phyloP scores from a whole-genome alignment of 2,888 invertebrate species.

The Eustalomyia histrio region DNA sequence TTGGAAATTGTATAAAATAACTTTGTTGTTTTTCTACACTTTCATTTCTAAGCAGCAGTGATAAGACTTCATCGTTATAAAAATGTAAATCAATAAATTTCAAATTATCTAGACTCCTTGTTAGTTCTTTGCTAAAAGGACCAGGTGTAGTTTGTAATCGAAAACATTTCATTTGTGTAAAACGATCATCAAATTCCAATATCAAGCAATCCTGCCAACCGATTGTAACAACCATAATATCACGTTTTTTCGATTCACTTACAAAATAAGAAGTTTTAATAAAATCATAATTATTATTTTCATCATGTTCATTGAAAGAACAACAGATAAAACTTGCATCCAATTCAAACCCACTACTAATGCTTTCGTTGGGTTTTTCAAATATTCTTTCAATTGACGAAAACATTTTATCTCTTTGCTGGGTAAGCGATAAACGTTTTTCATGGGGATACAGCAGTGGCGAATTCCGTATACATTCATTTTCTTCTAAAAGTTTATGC shows the following conservation, averaged over 20 bases:
- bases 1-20: constrained; percentile 80
- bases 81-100: constrained; percentile 86
- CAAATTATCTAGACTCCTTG: constrained; percentile 75
- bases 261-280: constrained; percentile 74
- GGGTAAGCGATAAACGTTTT: constrained; percentile 88
- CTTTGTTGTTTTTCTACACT: constrained; percentile 79
- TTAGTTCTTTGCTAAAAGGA: constrained; percentile 71
- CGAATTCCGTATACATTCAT: constrained; percentile 86
- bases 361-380: constrained; percentile 83
- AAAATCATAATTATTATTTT: constrained; percentile 61
- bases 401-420: constrained; percentile 87
- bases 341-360: constrained; percentile 83
- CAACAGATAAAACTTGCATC: constrained; percentile 81
- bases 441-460: constrained; percentile 88
- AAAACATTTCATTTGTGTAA: constrained; percentile 80
- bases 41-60: constrained; percentile 84
- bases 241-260: constrained; percentile 70
- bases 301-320: constrained; percentile 65
- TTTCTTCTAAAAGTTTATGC: constrained; percentile 87
- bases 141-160: constrained; percentile 81
- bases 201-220: constrained; percentile 75
- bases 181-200: constrained; percentile 74
- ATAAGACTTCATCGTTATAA: constrained; percentile 84
- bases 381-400: constrained; percentile 85
- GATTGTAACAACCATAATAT: constrained; percentile 73